Conservation (phyloP, 2,888 invertebrate species). For the Rhagonycha lutea region DNA sequence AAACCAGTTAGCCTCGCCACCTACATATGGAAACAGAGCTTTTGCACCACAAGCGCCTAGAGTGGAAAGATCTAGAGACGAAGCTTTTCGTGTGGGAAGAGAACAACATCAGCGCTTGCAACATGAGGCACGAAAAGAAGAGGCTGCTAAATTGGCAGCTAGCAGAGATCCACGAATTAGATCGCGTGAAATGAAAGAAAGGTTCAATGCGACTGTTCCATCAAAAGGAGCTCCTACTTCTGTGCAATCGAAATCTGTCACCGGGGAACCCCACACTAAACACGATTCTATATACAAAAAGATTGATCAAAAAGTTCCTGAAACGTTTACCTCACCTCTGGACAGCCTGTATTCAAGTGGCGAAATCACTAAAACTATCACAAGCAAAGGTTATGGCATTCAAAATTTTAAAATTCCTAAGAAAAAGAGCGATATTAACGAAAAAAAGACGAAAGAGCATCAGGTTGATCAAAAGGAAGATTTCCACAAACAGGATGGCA, state of each 20-base stretch:
- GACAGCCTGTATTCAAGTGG: constrained; percentile 56
- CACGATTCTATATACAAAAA: constrained; percentile 32
- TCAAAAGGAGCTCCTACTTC: neutral
- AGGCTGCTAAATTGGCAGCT: constrained; percentile 14
- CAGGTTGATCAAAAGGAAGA: neutral
- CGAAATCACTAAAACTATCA: constrained; percentile 48
- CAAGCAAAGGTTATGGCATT: constrained; percentile 56
- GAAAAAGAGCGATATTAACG: constrained; percentile 44
- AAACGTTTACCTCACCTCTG: constrained; percentile 56
- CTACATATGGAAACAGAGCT: constrained; percentile 1
- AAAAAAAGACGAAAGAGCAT: neutral
- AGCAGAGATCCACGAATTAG: constrained; percentile 30
- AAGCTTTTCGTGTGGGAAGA: neutral
- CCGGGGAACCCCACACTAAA: constrained; percentile 23
- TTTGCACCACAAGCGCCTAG: neutral
- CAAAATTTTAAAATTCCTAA: constrained; percentile 63
- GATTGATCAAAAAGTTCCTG: constrained; percentile 34
- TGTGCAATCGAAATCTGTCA: neutral
- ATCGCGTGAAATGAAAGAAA: constrained; percentile 7
- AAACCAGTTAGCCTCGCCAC: constrained; percentile 6
- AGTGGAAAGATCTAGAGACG: neutral
- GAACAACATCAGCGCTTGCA: neutral
- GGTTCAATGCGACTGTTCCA: neutral
- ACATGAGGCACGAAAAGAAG: neutral
- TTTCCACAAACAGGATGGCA: neutral